Evolutionary conservation across 2,888 invertebrate genomes (phyloP).

Genomic region (Dione vanillae): DNA sequence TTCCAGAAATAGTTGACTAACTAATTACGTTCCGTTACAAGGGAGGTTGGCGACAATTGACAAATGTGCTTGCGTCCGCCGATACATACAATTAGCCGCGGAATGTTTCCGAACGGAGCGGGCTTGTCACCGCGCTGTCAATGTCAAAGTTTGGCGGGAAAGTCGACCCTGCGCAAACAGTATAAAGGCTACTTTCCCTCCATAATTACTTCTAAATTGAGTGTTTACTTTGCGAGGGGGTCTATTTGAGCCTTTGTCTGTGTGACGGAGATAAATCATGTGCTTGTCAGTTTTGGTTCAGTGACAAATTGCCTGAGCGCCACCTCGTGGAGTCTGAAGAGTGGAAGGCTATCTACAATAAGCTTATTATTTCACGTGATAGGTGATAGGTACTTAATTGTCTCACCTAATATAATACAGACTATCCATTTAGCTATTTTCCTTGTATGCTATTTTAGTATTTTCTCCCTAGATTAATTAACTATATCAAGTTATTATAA

Average conservation of each 20-base stretch:
- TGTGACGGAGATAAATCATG: conserved; percentile 76
- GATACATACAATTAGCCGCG: conserved; percentile 80
- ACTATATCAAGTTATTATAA: background rate
- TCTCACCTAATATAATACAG: conserved; percentile 17
- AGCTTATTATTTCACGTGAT: conserved; percentile 41
- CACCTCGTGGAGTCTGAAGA: conserved; percentile 59
- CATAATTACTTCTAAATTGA: conserved; percentile 72
- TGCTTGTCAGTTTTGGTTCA: conserved; percentile 70
- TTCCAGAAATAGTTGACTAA: conserved; percentile 76
- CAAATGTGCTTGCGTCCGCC: conserved; percentile 76
- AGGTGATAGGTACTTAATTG: conserved; percentile 42
- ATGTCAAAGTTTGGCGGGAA: conserved; percentile 66
- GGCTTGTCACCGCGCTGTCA: conserved; percentile 58
- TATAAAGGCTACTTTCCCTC: conserved; percentile 68
- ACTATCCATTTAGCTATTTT: background rate
- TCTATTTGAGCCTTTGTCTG: conserved; percentile 78
- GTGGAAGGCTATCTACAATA: conserved; percentile 47
- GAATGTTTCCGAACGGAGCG: conserved; percentile 74
- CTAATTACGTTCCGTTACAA: conserved; percentile 76
- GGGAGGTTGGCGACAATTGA: conserved; percentile 77
- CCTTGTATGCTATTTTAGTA: background rate
- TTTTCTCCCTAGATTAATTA: background rate
- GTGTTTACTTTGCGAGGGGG: conserved; percentile 75
- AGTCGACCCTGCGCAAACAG: conserved; percentile 60
- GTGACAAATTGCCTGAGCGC: conserved; percentile 77